Conservation (phyloP, 2,888 invertebrate species). For the Caenorhabditis sulstoni region DNA sequence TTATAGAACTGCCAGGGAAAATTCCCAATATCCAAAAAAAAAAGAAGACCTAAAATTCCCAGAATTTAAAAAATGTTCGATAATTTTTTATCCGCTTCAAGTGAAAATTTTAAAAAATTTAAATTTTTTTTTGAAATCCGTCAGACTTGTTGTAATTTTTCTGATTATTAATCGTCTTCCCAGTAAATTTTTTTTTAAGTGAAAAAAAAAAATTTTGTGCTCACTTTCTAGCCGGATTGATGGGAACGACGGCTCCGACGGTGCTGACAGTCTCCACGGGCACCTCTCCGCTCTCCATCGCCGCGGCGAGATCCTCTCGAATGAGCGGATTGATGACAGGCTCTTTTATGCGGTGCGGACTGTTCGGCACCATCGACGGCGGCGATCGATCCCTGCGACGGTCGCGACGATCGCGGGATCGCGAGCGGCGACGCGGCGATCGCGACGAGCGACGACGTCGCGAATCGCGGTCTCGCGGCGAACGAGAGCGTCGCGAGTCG, state of each 20-base stretch:
- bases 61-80: too few species aligned
- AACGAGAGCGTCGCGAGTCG: constrained; percentile 27
- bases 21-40: too few species aligned
- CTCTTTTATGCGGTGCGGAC: constrained; percentile 52
- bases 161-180: too few species aligned
- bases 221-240: constrained; percentile 42
- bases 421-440: constrained; percentile 26
- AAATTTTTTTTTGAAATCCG: too few species aligned
- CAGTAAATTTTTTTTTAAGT: too few species aligned
- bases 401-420: constrained; percentile 37
- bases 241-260: constrained; percentile 47
- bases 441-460: constrained; percentile 23
- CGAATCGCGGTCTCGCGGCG: constrained; percentile 20
- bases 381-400: constrained; percentile 38
- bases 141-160: too few species aligned
- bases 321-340: constrained; percentile 72
- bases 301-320: constrained; percentile 64
- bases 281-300: constrained; percentile 43
- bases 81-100: constrained; percentile 1
- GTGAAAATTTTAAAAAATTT: constrained; percentile 1
- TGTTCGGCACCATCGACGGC: constrained; percentile 56
- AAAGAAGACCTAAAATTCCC: too few species aligned
- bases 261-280: constrained; percentile 24
- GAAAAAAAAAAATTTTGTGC: too few species aligned
- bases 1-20: background rate